phyloP scores from a whole-genome alignment of 2,797 vertebrate genomes.

The Epinephelus coioides region DNA sequence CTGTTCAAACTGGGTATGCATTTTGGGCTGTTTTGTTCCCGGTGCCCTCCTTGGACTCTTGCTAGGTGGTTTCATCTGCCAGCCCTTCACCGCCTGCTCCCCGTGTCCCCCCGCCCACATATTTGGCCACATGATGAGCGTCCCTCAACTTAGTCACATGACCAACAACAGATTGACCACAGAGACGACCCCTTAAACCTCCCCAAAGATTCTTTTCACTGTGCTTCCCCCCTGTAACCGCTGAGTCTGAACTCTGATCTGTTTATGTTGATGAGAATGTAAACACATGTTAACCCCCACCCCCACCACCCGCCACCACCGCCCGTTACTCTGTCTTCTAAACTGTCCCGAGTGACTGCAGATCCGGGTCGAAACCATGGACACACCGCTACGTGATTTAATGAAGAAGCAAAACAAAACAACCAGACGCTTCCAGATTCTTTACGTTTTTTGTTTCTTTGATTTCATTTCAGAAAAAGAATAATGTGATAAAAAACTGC shows the following conservation, averaged over 20 bases:
- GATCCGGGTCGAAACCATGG: conserved; percentile 66
- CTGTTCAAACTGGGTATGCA: conserved; percentile 69
- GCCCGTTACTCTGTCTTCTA: conserved; percentile 26
- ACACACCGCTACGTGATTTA: conserved; percentile 67
- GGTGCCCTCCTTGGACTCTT: conserved; percentile 56
- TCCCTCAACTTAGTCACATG: conserved; percentile 62
- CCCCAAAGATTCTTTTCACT: conserved; percentile 82
- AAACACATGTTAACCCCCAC: conserved; percentile 58
- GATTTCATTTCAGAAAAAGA: conserved; percentile 79
- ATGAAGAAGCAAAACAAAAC: conserved; percentile 72
- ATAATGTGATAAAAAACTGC: conserved; percentile 79
- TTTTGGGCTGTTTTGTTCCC: conserved; percentile 67
- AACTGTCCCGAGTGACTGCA: conserved; percentile 59
- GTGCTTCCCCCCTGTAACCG: conserved; percentile 82
- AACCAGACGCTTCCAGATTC: conserved; percentile 80
- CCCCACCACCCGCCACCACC: not conserved
- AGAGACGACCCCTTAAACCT: conserved; percentile 55
- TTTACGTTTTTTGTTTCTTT: conserved; percentile 74
- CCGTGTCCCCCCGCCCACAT: conserved; percentile 15
- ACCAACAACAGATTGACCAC: conserved; percentile 67
- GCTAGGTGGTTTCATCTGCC: conserved; percentile 44
- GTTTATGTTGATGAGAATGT: conserved; percentile 83
- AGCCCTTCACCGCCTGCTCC: conserved; percentile 18
- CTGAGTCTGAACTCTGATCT: conserved; percentile 67
- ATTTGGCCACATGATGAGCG: conserved; percentile 66